A percentile compares a stretch with the other conserved stretches of the same genome.
Conservation (phyloP, 2,113 vertebrate genomes). For the Calidris pygmaea region DNA sequence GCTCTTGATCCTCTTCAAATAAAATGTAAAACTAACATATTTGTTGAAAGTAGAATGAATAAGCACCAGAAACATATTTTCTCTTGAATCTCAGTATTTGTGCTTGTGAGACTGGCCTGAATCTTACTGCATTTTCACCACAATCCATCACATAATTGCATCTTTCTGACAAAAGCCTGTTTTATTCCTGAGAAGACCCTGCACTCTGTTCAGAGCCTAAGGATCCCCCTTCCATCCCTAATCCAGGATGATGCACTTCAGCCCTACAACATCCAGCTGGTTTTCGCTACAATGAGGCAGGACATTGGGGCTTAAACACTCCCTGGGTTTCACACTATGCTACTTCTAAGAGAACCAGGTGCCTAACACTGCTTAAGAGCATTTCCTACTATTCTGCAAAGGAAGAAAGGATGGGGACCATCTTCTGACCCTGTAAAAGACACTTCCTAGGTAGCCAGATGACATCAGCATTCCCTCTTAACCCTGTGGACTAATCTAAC, state of each 20-base stretch:
- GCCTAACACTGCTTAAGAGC: neutral
- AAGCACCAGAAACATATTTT: neutral
- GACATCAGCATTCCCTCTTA: slow-evolving; percentile 17
- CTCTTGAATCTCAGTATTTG: neutral
- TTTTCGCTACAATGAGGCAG: neutral
- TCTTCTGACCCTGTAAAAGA: neutral
- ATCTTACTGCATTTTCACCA: neutral
- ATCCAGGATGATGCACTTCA: neutral
- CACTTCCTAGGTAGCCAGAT: neutral
- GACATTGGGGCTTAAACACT: neutral
- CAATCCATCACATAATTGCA: neutral
- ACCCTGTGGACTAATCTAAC: slow-evolving; percentile 26
- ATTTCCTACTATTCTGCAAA: neutral
- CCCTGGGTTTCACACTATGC: neutral
- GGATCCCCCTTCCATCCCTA: neutral
- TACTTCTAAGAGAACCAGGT: neutral
- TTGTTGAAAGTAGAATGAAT: neutral
- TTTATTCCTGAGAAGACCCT: neutral
- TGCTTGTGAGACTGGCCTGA: neutral
- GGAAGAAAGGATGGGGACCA: neutral
- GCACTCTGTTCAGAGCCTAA: neutral
- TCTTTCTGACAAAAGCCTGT: neutral
- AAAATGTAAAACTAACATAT: neutral
- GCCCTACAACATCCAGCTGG: neutral
- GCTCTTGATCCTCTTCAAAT: neutral